Evolutionary conservation across 1,140 invertebrate species (phyloP).

Genomic region (Brachionus plicatilis): DNA sequence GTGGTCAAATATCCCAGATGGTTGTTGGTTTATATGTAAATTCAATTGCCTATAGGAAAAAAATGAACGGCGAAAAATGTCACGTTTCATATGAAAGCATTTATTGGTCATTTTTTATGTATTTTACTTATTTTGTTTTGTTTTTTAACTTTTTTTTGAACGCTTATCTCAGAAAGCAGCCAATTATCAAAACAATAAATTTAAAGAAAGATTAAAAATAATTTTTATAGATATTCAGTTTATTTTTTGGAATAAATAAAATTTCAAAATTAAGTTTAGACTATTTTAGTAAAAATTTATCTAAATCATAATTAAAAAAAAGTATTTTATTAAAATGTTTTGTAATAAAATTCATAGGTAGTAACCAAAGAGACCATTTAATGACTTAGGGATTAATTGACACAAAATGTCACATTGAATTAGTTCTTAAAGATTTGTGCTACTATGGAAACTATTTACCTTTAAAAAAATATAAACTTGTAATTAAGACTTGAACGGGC

Average conservation of each 20-base stretch:
- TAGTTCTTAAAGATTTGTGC: too few species aligned
- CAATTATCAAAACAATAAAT: background rate
- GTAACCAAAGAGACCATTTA: too few species aligned
- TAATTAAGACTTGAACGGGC: too few species aligned
- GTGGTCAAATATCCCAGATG: slow-evolving; percentile 88
- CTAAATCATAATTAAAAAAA: too few species aligned
- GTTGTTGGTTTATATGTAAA: slow-evolving; percentile 65
- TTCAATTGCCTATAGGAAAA: background rate
- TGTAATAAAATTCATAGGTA: too few species aligned
- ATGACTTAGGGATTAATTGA: too few species aligned
- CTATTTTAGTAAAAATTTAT: too few species aligned
- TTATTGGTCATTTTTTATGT: slow-evolving; percentile 32
- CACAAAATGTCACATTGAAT: too few species aligned
- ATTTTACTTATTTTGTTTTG: slow-evolving; percentile 39
- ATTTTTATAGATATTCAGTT: background rate
- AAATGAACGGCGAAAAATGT: background rate
- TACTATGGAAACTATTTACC: too few species aligned
- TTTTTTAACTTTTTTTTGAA: slow-evolving; percentile 38
- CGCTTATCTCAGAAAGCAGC: slow-evolving; percentile 23
- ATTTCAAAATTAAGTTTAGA: background rate
- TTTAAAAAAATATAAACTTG: too few species aligned
- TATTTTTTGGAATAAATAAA: background rate
- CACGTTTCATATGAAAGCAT: slow-evolving; percentile 27
- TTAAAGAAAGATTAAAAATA: background rate
- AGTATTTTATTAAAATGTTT: too few species aligned